These are phyloP conservation scores for Hoplostethus atlanticus DNA, from an alignment of 2,797 vertebrate species.

Conservation along the genomic window DNA sequence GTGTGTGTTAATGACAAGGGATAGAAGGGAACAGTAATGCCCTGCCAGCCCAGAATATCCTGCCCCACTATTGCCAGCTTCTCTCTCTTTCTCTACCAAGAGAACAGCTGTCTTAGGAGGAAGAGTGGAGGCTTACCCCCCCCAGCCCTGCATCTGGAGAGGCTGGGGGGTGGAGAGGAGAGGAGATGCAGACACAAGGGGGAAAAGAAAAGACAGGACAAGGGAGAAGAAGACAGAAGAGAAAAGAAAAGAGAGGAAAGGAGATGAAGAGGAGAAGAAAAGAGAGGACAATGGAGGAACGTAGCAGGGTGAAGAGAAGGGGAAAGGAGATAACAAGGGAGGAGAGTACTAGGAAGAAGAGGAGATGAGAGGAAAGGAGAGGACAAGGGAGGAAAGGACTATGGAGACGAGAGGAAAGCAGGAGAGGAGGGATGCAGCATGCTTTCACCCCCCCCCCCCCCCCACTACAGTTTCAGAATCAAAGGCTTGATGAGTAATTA, in stretches of 20 bases:
- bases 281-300: not conserved
- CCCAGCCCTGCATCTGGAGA: constrained; percentile 67
- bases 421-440: constrained; percentile 19
- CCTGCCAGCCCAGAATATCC: constrained; percentile 50
- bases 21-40: constrained; percentile 42
- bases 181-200: not conserved
- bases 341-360: not conserved
- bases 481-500: constrained; percentile 78
- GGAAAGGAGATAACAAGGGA: not conserved
- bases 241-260: not conserved
- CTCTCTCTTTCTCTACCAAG: constrained; percentile 45
- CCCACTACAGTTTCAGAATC: constrained; percentile 66
- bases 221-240: not conserved
- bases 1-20: constrained; percentile 39
- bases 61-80: constrained; percentile 43
- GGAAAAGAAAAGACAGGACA: not conserved
- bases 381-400: no score
- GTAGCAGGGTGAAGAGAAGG: not conserved
- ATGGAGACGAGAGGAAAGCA: no score
- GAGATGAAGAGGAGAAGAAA: not conserved
- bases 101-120: constrained; percentile 74
- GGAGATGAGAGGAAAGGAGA: not conserved
- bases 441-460: constrained; percentile 39
- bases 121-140: constrained; percentile 46
- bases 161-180: not conserved